phyloP scores from a whole-genome alignment of 2,888 invertebrate genomes.

The Tupiocoris notatus region DNA sequence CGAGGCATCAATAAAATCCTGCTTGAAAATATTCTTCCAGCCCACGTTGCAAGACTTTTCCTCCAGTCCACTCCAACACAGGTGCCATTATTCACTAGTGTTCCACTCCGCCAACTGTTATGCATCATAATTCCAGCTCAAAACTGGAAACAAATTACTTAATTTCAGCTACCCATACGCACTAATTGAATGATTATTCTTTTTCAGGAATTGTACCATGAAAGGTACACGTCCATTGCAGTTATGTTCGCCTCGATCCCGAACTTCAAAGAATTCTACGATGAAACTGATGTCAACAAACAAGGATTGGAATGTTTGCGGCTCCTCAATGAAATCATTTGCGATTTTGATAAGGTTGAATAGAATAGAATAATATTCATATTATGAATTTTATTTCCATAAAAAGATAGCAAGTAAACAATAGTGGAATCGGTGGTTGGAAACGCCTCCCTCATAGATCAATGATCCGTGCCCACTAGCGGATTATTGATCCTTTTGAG shows the following conservation, averaged over 20 bases:
- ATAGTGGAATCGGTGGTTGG: too few relatives aligned
- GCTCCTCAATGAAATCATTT: slow-evolving; percentile 93
- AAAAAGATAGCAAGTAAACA: too few relatives aligned
- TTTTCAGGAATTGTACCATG: slow-evolving; percentile 84
- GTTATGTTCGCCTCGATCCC: slow-evolving; percentile 99
- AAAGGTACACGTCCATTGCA: slow-evolving; percentile 87
- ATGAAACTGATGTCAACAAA: slow-evolving; percentile 94
- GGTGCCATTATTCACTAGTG: slow-evolving; percentile 21
- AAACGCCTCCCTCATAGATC: too few relatives aligned
- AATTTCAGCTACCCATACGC: too few relatives aligned
- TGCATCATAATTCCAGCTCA: background rate
- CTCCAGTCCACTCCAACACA: slow-evolving; percentile 57
- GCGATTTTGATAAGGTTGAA: slow-evolving; percentile 98
- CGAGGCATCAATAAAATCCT: slow-evolving; percentile 94
- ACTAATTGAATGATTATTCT: background rate
- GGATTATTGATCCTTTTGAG: too few relatives aligned
- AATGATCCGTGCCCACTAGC: too few relatives aligned
- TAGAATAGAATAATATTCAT: too few relatives aligned
- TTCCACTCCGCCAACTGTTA: background rate
- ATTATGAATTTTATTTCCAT: too few relatives aligned
- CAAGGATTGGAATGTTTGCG: slow-evolving; percentile 92
- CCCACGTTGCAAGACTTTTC: slow-evolving; percentile 93
- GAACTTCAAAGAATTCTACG: slow-evolving; percentile 95
- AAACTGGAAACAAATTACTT: background rate
- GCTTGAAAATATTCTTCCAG: slow-evolving; percentile 92